Evolutionary conservation across 2,113 vertebrate species (phyloP), one percentile per base, ranked within the genome.

Genomic region (Grammomys dolichurus): DNA sequence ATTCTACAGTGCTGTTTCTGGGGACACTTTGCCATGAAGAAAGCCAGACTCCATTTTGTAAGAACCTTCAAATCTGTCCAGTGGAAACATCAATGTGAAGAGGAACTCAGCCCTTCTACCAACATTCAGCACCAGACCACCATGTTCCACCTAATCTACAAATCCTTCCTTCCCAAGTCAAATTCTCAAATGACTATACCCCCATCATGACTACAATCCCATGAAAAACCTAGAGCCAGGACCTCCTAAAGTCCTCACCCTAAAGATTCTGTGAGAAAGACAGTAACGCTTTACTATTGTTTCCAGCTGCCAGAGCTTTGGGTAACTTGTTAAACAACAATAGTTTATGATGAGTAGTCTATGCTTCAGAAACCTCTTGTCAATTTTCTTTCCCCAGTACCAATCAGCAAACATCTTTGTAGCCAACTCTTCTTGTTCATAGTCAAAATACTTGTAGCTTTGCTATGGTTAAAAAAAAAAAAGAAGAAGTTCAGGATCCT

Each of bases 61-160:
- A 84, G 26, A 24, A 22, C 43, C 3, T 3, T 84, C 40, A 20
- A 20, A 1, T 2, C 7, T 77, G 31, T 33, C 14, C 58, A 54
- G 0, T 10, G 14, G 13, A 86, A 22, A 87, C 7, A 28, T 58
- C 43, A 13, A 4, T 7, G 22, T 40, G 43, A 77, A 69, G 69
- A 91, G 20, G n/a, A 43, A 70, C n/a, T 36, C 46, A 75, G 58
- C 40, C 12, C 1, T 36, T 36, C 16, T 58, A 33, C 36, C 6
- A 12, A 43, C 20, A 48, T 24, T 31, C 26, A 40, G 36, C 12
- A 36, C 3, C 40, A 43, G 58, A 11, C 28, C 2, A 4, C 28
- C 87, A 54, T 11, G 22, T 85, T 0, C 28, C n/a, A 16, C 1
- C 31, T 31, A 7, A 46, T 54, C n/a, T 13, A 6, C 0, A 0